Percentiles rank a stretch among this genome's conserved stretches.
These are phyloP conservation scores for Leuciscus idus DNA, from an alignment of 2,113 vertebrate genomes.

Conservation along the genomic window DNA sequence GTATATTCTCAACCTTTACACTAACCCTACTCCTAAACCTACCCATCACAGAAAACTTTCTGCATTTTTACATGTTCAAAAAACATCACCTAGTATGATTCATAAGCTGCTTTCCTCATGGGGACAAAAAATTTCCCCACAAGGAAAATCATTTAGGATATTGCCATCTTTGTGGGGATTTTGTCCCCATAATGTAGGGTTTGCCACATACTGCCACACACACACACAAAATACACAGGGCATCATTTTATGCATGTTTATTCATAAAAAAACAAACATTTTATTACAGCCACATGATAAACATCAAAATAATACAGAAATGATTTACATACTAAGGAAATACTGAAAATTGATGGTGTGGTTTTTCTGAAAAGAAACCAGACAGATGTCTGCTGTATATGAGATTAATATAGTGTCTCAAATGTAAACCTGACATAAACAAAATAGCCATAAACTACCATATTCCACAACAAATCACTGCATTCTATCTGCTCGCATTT, in stretches of 20 bases:
- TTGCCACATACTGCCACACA: no score
- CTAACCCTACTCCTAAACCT: no score
- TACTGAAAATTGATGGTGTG: background rate
- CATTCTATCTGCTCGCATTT: background rate
- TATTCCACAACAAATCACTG: background rate
- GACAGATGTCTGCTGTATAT: background rate
- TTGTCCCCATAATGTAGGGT: no score
- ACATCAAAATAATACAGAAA: slow-evolving; percentile 38
- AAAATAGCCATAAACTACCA: slow-evolving; percentile 4
- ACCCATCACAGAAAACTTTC: no score
- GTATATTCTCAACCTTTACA: no score
- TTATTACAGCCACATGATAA: slow-evolving; percentile 36
- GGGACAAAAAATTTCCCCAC: no score
- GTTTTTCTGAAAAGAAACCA: background rate
- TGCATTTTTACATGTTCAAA: no score
- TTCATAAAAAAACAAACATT: slow-evolving; percentile 26
- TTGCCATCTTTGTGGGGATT: no score
- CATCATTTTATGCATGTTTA: slow-evolving; percentile 24
- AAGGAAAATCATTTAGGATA: no score
- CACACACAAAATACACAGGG: background rate
- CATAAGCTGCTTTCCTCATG: no score
- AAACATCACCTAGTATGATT: no score
- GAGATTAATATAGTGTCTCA: background rate
- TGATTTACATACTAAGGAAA: slow-evolving; percentile 19
- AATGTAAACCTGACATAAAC: slow-evolving; percentile 2